Conservation (phyloP, 1,140 invertebrate genomes). For the Trigoniulus corallinus region DNA sequence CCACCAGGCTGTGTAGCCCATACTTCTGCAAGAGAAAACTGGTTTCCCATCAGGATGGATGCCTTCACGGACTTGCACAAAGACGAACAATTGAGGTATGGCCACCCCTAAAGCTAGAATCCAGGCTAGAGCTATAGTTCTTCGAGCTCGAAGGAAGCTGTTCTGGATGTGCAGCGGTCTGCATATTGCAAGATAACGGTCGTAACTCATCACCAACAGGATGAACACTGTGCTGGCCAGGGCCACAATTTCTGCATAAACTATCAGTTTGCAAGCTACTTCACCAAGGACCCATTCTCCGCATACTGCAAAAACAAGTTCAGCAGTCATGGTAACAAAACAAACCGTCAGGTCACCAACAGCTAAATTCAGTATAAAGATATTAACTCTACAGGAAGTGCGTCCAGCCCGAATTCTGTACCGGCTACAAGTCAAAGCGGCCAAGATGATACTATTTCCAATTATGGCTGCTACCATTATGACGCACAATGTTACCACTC, state of each 20-base stretch:
- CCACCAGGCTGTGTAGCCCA: conserved; percentile 29
- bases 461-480: conserved; percentile 27
- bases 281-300: conserved; percentile 27
- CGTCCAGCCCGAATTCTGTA: conserved; percentile 24
- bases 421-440: conserved; percentile 25
- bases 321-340: conserved; percentile 29
- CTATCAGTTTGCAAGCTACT: conserved; percentile 26
- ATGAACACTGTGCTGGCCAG: conserved; percentile 31
- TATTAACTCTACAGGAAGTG: conserved; percentile 20
- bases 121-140: conserved; percentile 28
- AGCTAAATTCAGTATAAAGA: conserved; percentile 31
- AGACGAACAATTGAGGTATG: conserved; percentile 30
- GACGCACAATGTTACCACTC: conserved; percentile 25
- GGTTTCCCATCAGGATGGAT: conserved; percentile 16
- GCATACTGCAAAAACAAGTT: conserved; percentile 28
- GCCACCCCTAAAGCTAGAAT: conserved; percentile 26
- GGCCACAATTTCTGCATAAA: conserved; percentile 28
- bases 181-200: conserved; percentile 30
- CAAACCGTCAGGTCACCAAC: conserved; percentile 30
- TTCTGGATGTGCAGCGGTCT: conserved; percentile 24
- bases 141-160: conserved; percentile 14
- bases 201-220: conserved; percentile 29
- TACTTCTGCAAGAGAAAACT: conserved; percentile 21
- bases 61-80: conserved; percentile 22
- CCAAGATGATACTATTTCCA: conserved; percentile 28